Base-by-base conservation (phyloP, 1,140 invertebrate species). In the Drosophila gunungcola region DNA sequence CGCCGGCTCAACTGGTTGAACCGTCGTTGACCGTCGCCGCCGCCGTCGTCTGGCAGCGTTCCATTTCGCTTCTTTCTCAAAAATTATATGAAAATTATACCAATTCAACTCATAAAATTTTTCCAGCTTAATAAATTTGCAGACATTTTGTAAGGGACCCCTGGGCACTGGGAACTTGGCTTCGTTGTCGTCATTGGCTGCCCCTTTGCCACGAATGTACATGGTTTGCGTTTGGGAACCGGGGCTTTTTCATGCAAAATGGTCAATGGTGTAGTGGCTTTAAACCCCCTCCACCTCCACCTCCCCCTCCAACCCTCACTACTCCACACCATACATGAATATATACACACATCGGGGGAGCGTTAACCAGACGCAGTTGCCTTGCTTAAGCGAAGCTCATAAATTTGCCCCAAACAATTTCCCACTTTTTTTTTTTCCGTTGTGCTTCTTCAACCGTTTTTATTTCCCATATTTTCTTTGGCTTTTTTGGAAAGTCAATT, bases 11-110 rank as follows among this genome's bases (percentile, higher is more conserved):
- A 84, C 81, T 84, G 81, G 81, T 84, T 84, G 80, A 75, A 61
- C 16, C 16, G 16, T 21, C 16, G 29, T 27, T 77, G 70, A 45
- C 57, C 53, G 36, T 57, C 48, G 34, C 11, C 49, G 21, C 21
- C 70, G 34, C n/a, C 49, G 21, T 13, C 70, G 68, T 57, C 61
- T 67, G 52, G 80, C 61, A 65, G 61, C 83, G 83, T 86, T 86
- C 84, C 83, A 79, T 88, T 88, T 88, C 70, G 83, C 70, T 86
- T 88, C 70, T 62, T 70, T 88, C 63, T 79, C 72, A 80, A 89
- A 88, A 89, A 90, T 90, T 90, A 90, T 90, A 90, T 90, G 88
- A 90, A 90, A 90, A 90, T 90, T 90, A 90, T 90, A 90, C 88
- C 81, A 90, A 90, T 86, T 89, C 86, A 75, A 90, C 82, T 90